phyloP scores from a whole-genome alignment of 2,888 invertebrate species.

The Drosophila kuntzei region DNA sequence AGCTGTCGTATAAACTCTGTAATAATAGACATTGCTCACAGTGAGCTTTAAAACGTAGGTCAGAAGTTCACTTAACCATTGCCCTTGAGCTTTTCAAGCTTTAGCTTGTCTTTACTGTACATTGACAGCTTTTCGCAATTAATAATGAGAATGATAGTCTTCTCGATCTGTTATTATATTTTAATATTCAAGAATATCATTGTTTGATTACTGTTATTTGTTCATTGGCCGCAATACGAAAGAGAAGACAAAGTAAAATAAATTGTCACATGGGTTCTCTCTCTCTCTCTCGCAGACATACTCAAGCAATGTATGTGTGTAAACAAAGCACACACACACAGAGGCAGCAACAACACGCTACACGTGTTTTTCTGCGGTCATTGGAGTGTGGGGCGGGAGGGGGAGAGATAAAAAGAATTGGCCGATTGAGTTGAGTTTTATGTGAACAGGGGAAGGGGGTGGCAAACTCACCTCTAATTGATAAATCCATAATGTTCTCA shows the following conservation, averaged over 20 bases:
- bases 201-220: conserved; percentile 62
- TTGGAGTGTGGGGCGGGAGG: neutral
- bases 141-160: neutral
- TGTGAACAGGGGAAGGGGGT: neutral
- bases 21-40: neutral
- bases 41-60: conserved; percentile 10
- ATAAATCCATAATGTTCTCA: conserved; percentile 81
- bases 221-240: conserved; percentile 48
- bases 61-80: conserved; percentile 7
- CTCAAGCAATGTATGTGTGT: conserved; percentile 41
- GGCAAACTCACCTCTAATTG: conserved; percentile 77
- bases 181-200: conserved; percentile 41
- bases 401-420: conserved; percentile 31
- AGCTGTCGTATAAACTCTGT: too few relatives aligned
- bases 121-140: conserved; percentile 13
- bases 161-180: conserved; percentile 24
- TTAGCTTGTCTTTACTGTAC: conserved; percentile 14
- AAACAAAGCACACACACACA: conserved; percentile 58
- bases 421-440: conserved; percentile 39
- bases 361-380: conserved; percentile 44
- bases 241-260: conserved; percentile 67
- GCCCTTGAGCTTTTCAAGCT: conserved; percentile 9
- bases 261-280: conserved; percentile 70
- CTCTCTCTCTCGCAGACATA: conserved; percentile 14
- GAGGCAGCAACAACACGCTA: conserved; percentile 7